phyloP scores from a whole-genome alignment of 2,797 vertebrate genomes.

The Clarias fuscus region DNA sequence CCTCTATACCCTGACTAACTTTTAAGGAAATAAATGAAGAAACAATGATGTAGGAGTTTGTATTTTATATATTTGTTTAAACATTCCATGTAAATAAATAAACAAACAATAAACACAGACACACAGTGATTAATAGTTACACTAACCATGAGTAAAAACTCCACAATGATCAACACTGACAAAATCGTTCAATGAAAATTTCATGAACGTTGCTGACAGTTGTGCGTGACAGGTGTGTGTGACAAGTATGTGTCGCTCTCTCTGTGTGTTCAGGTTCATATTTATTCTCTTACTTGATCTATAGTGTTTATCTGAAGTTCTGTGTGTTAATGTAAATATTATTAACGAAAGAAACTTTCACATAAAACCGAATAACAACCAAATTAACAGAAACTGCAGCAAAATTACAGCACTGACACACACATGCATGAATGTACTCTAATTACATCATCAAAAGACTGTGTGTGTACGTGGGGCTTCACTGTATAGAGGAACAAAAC shows the following conservation, averaged over 20 bases:
- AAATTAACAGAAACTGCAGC: neutral
- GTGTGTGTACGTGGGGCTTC: neutral
- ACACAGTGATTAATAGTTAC: neutral
- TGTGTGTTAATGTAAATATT: neutral
- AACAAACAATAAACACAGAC: neutral
- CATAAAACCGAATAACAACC: neutral
- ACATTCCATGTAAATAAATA: neutral
- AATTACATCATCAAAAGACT: neutral
- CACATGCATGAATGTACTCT: neutral
- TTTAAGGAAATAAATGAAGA: neutral
- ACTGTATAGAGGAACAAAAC: neutral
- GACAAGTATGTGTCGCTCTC: neutral
- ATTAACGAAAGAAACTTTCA: neutral
- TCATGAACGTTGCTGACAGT: neutral
- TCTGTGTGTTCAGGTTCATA: neutral
- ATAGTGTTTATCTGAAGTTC: neutral
- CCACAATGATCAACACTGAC: neutral
- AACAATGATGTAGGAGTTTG: neutral
- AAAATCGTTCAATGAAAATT: no score
- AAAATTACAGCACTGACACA: neutral
- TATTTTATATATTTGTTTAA: neutral
- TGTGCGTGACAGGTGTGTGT: neutral
- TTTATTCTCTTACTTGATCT: neutral
- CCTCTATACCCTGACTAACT: neutral
- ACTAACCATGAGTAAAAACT: neutral